Evolutionary conservation across 2,113 vertebrate genomes (phyloP), one percentile per base, ranked within the genome.

Genomic region (Odobenus rosmarus): DNA sequence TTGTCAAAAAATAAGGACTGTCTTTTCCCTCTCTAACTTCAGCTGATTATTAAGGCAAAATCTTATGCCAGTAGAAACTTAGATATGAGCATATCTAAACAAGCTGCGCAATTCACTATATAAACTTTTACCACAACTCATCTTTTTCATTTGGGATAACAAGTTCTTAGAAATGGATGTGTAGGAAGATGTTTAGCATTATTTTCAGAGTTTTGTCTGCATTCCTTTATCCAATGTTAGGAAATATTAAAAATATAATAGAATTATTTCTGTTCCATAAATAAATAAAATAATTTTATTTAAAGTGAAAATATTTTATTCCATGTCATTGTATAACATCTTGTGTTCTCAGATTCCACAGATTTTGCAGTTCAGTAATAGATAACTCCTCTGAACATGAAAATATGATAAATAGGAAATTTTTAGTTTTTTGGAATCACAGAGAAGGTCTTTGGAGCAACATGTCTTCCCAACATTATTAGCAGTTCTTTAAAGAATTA

Each of bases 11-110:
- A 82, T 28, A 28, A 28, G 21, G 10, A 94, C 5, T 80, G 21
- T 92, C 16, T 57, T 85, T 97, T 88, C 39, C 36, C 31, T 62
- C 76, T 84, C 55, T 92, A 90, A 80, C 28, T 91, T 59, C 33
- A 82, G 2, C 11, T 95, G 39, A 77, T 92, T 80, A 88, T 62
- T 90, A 96, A 93, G 33, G 24, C 72, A 96, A 53, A 84, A 83
- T 67, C 16, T 13, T 69, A 31, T 31, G 13, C 46, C 36, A 49
- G 1, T 91, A 62, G 46, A 64, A 93, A 85, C 31, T 82, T 93
- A 51, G 19, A 46, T 84, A 57, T 83, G 59, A 96, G 57, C 39
- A 39, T 59, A 83, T 76, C 33, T 86, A 79, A 92, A 55, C 9
- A 77, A 42, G 36, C 59, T 80, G 31, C 53, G 19, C 31, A 89